Evolutionary conservation across 2,113 vertebrate species (phyloP).

Genomic region (Notarius lentiginosus): DNA sequence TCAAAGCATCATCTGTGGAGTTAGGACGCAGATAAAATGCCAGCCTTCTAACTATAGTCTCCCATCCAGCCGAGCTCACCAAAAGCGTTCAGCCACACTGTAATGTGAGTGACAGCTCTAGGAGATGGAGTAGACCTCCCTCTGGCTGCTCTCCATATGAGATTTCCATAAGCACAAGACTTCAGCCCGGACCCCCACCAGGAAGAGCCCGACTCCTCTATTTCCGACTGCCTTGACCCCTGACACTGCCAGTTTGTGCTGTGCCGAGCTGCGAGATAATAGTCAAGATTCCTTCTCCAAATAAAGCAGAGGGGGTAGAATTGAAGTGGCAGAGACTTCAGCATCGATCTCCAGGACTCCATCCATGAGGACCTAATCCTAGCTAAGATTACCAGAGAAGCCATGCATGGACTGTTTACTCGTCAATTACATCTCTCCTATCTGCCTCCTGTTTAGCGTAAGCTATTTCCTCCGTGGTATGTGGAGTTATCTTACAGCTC

Average conservation of each 20-base stretch:
- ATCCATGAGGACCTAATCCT: constrained; percentile 55
- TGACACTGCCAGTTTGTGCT: constrained; percentile 68
- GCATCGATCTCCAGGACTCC: constrained; percentile 73
- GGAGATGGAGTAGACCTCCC: constrained; percentile 69
- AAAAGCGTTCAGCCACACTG: constrained; percentile 58
- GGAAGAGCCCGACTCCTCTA: constrained; percentile 55
- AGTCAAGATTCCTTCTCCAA: constrained; percentile 64
- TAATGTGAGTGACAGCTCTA: constrained; percentile 72
- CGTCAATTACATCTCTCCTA: constrained; percentile 70
- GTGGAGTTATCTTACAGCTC: constrained; percentile 69
- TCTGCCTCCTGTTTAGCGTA: constrained; percentile 65
- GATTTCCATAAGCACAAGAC: constrained; percentile 65
- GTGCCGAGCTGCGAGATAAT: constrained; percentile 67
- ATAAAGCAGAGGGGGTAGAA: constrained; percentile 69
- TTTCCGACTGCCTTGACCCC: constrained; percentile 64
- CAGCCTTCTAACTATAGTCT: constrained; percentile 52
- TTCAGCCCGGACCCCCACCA: constrained; percentile 69
- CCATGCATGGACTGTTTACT: constrained; percentile 64
- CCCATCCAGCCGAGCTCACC: constrained; percentile 45
- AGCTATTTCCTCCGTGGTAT: constrained; percentile 66
- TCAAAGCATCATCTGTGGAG: constrained; percentile 18
- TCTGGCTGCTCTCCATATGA: constrained; percentile 76
- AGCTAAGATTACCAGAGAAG: constrained; percentile 61
- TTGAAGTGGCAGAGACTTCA: constrained; percentile 78
- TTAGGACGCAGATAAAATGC: constrained; percentile 31